Conservation (phyloP, 1,140 invertebrate genomes). For the Eupristina koningsbergeri region DNA sequence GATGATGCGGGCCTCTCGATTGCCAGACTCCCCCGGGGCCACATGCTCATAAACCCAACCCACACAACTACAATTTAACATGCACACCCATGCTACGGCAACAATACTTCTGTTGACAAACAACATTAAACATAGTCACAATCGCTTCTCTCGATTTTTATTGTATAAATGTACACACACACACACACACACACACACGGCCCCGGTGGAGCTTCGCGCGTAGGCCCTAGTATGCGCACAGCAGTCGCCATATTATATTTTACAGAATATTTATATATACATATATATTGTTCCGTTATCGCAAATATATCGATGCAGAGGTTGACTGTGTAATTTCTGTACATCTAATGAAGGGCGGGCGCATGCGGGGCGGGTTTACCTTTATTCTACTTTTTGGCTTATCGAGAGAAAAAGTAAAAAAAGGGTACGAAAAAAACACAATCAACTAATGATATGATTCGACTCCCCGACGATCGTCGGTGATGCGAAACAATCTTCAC, state of each 20-base stretch:
- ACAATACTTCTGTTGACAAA: neutral
- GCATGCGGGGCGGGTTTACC: neutral
- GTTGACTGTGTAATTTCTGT: conserved; percentile 32
- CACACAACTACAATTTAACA: neutral
- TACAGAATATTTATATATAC: conserved; percentile 65
- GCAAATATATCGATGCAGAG: conserved; percentile 54
- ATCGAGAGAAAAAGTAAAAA: neutral
- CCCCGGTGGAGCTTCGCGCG: conserved; percentile 42
- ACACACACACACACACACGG: neutral
- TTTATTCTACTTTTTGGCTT: neutral
- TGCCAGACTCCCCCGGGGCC: conserved; percentile 28
- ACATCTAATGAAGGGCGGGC: neutral
- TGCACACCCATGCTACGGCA: neutral
- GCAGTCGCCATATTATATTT: conserved; percentile 66
- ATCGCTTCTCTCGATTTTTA: conserved; percentile 32
- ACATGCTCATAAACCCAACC: neutral
- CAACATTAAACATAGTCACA: conserved; percentile 25
- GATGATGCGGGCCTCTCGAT: conserved; percentile 35
- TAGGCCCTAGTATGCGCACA: conserved; percentile 43
- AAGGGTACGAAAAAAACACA: neutral
- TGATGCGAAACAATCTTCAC: neutral
- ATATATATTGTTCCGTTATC: conserved; percentile 67
- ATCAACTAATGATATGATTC: neutral
- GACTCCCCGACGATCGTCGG: neutral
- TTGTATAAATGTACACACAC: neutral